phyloP scores from a whole-genome alignment of 2,113 vertebrate genomes.

The Acinonyx jubatus region DNA sequence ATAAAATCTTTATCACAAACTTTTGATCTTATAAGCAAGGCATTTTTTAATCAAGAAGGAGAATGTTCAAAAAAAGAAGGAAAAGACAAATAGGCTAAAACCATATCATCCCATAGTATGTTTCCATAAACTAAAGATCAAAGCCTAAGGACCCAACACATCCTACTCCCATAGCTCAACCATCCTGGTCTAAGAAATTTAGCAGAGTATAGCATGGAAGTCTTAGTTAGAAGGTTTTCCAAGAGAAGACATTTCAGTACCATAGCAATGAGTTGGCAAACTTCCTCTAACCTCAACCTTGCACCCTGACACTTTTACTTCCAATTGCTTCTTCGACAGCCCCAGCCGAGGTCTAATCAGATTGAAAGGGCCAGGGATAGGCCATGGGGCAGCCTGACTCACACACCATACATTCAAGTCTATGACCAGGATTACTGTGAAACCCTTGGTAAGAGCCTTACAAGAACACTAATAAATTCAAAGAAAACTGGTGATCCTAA shows the following conservation, averaged over 20 bases:
- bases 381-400: neutral
- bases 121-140: neutral
- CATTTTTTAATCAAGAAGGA: constrained; percentile 41
- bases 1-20: constrained; percentile 40
- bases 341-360: neutral
- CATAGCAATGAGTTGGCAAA: neutral
- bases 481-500: neutral
- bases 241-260: neutral
- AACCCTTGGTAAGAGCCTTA: neutral
- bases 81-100: neutral
- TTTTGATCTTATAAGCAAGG: neutral
- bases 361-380: neutral
- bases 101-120: neutral
- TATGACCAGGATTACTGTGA: neutral
- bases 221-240: neutral
- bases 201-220: neutral
- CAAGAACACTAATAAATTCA: neutral
- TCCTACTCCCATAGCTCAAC: neutral
- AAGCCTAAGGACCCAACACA: neutral
- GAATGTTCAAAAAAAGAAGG: neutral
- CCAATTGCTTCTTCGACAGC: neutral
- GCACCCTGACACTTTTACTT: constrained; percentile 52
- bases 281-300: neutral
- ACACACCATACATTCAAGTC: neutral
- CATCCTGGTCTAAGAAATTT: neutral